These are phyloP conservation scores for Aphrocallistes beatrix DNA, from an alignment of 37 sponge, comb jelly and placozoan genomes.

Conservation along the genomic window DNA sequence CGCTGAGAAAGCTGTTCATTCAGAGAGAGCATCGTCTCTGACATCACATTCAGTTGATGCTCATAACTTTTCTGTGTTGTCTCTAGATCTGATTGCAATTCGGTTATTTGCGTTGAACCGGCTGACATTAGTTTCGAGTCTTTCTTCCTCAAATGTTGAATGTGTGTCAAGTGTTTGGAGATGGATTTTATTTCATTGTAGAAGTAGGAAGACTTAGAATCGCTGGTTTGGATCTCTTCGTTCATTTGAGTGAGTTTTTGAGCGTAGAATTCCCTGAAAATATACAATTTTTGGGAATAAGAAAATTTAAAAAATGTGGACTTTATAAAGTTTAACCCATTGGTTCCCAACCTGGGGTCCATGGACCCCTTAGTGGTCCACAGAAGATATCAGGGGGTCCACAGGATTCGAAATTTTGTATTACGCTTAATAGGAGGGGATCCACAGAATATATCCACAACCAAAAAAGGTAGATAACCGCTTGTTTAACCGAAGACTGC, in stretches of 20 bases:
- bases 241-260: not conserved
- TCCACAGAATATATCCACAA: too few species aligned
- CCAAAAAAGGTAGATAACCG: too few species aligned
- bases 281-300: too few species aligned
- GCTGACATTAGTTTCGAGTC: not conserved
- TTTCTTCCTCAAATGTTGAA: not conserved
- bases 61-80: constrained; percentile 8
- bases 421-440: too few species aligned
- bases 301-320: too few species aligned
- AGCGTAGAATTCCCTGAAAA: not conserved
- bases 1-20: constrained; percentile 7
- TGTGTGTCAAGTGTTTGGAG: not conserved
- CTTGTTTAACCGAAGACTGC: too few species aligned
- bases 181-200: constrained; percentile 10
- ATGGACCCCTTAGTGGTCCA: too few species aligned
- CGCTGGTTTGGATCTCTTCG: not conserved
- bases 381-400: too few species aligned
- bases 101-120: not conserved
- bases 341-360: too few species aligned
- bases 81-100: not conserved
- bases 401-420: too few species aligned
- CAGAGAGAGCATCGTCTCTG: constrained; percentile 1
- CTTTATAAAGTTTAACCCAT: too few species aligned
- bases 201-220: not conserved
- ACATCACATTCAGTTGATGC: constrained; percentile 12